A percentile compares a stretch with the other conserved stretches of the same genome.
Evolutionary conservation across 2,888 invertebrate species (phyloP).

Genomic region (Ectobius pallidus): DNA sequence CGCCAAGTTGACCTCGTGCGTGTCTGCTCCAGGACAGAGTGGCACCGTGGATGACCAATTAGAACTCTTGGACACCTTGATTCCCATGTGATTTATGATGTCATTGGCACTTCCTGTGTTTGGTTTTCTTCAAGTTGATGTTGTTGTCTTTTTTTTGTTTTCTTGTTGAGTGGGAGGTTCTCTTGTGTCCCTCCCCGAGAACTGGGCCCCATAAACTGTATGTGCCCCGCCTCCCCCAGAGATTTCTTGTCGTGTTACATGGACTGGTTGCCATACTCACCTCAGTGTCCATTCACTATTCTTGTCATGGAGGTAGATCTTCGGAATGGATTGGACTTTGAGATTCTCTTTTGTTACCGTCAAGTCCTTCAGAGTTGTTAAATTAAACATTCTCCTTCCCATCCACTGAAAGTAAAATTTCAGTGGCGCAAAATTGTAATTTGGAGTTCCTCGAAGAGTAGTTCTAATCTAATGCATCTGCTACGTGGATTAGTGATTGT

Average conservation of each 20-base stretch:
- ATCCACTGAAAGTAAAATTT: too few relatives aligned
- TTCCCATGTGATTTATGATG: slow-evolving; percentile 31
- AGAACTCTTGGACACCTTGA: slow-evolving; percentile 39
- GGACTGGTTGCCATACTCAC: not conserved
- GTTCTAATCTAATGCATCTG: too few relatives aligned
- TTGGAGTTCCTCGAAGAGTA: too few relatives aligned
- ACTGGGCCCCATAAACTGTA: slow-evolving; percentile 10
- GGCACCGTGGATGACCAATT: slow-evolving; percentile 34
- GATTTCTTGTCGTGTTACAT: not conserved
- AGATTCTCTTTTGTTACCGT: too few relatives aligned
- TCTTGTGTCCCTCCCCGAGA: slow-evolving; percentile 9
- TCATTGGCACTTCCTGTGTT: slow-evolving; percentile 37
- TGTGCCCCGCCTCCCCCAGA: not conserved
- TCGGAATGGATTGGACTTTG: too few relatives aligned
- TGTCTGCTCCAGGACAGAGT: not conserved
- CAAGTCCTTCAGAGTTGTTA: too few relatives aligned
- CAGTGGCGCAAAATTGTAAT: too few relatives aligned
- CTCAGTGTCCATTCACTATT: not conserved
- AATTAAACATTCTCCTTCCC: too few relatives aligned
- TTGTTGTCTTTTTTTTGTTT: not conserved
- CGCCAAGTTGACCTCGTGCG: not conserved
- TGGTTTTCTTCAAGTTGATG: not conserved
- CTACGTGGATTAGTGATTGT: too few relatives aligned
- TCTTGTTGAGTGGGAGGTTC: slow-evolving; percentile 11
- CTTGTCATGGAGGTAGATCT: not conserved